Percentiles rank a stretch among this genome's conserved stretches.
phyloP scores from a whole-genome alignment of 2,797 vertebrate genomes.

The Enteromius viviparus region DNA sequence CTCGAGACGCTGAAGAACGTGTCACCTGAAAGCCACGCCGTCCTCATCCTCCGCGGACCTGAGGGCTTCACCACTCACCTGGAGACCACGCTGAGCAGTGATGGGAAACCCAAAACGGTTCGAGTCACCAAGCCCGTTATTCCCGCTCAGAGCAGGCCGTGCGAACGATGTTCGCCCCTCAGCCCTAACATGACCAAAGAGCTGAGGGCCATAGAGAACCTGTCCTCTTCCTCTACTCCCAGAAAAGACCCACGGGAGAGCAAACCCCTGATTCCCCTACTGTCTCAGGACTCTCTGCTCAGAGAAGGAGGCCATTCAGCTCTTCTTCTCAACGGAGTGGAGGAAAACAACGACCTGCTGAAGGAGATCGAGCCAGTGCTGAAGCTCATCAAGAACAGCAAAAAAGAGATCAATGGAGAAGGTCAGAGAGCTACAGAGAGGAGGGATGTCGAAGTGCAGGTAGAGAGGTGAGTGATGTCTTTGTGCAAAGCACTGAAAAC shows the following conservation, averaged over 20 bases:
- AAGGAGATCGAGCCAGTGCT: conserved; percentile 94
- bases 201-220: conserved; percentile 75
- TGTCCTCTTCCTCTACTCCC: conserved; percentile 73
- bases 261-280: conserved; percentile 63
- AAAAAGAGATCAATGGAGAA: conserved; percentile 79
- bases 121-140: conserved; percentile 86
- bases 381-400: conserved; percentile 84
- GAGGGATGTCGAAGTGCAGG: conserved; percentile 89
- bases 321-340: conserved; percentile 79
- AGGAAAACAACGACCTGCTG: conserved; percentile 88
- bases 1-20: conserved; percentile 92
- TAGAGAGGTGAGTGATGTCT: conserved; percentile 84
- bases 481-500: neutral
- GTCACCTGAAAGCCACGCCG: conserved; percentile 89
- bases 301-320: conserved; percentile 69
- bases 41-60: conserved; percentile 92
- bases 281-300: conserved; percentile 73
- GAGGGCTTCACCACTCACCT: conserved; percentile 97
- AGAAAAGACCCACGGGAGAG: conserved; percentile 68
- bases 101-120: conserved; percentile 91
- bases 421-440: conserved; percentile 77
- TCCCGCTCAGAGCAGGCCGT: conserved; percentile 73
- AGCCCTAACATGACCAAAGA: conserved; percentile 76
- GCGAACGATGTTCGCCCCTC: conserved; percentile 80
- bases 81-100: conserved; percentile 91